Percentiles rank a stretch among this genome's conserved stretches.
phyloP scores from a whole-genome alignment of 2,113 vertebrate genomes.

The Mormoops blainvillei region DNA sequence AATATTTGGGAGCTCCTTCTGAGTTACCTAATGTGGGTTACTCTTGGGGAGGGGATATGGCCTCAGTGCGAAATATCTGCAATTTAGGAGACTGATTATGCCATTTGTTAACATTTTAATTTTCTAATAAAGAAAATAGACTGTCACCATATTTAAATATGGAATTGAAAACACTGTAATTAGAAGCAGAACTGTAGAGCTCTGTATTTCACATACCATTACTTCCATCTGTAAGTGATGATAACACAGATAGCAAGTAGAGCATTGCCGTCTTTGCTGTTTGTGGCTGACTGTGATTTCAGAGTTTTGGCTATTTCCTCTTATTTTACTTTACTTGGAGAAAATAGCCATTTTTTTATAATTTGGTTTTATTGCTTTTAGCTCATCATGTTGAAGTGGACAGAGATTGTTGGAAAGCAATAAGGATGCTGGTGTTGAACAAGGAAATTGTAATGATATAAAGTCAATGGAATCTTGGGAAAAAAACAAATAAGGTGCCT shows the following conservation, averaged over 20 bases:
- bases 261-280: neutral
- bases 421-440: neutral
- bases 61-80: neutral
- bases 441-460: neutral
- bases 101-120: neutral
- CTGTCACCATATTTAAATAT: neutral
- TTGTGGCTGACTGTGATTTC: neutral
- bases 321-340: slow-evolving; percentile 4
- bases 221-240: neutral
- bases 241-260: neutral
- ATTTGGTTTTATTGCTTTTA: slow-evolving; percentile 42
- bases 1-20: neutral
- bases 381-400: neutral
- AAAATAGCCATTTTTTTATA: neutral
- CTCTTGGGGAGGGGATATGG: neutral
- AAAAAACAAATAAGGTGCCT: neutral
- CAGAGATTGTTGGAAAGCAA: neutral
- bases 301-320: neutral
- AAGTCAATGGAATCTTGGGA: neutral
- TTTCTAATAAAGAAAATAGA: slow-evolving; percentile 28
- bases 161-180: neutral
- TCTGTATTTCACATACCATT: neutral
- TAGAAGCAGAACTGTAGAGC: neutral
- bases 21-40: neutral
- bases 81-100: slow-evolving; percentile 14